phyloP scores from a whole-genome alignment of 2,797 vertebrate genomes.

The Lepus townsendii region DNA sequence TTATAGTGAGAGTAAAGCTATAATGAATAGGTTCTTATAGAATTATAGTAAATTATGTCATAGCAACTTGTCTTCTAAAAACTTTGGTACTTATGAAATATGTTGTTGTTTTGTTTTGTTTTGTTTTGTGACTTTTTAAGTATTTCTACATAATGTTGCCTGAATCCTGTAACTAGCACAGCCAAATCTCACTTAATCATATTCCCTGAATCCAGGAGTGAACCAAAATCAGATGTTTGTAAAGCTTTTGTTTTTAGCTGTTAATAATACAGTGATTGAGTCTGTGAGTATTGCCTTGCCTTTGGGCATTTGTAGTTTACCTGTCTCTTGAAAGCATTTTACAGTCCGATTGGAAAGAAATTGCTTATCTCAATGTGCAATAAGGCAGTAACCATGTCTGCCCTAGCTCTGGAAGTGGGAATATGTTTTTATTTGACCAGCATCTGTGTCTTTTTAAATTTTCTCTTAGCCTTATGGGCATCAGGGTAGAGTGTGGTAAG shows the following conservation, averaged over 20 bases:
- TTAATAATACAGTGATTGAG: background rate
- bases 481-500: background rate
- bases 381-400: background rate
- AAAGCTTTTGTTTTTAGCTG: slow-evolving; percentile 47
- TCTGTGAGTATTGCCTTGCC: slow-evolving; percentile 7
- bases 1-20: slow-evolving; percentile 18
- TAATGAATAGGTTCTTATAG: background rate
- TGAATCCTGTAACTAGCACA: background rate
- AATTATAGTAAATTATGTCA: background rate
- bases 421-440: slow-evolving; percentile 21
- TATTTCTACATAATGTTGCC: slow-evolving; percentile 34
- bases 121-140: slow-evolving; percentile 63
- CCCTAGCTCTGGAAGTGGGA: background rate
- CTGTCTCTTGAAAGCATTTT: background rate
- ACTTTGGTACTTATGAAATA: slow-evolving; percentile 39
- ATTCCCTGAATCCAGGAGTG: slow-evolving; percentile 24
- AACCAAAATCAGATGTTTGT: slow-evolving; percentile 45
- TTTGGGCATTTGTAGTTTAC: background rate
- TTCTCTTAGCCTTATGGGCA: background rate
- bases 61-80: background rate
- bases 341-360: slow-evolving; percentile 43
- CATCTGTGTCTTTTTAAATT: background rate
- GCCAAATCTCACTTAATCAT: slow-evolving; percentile 9
- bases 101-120: slow-evolving; percentile 40
- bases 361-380: background rate